Percentiles rank a stretch among this genome's conserved stretches.
phyloP scores from a whole-genome alignment of 1,140 invertebrate species.

The Popillia japonica region DNA sequence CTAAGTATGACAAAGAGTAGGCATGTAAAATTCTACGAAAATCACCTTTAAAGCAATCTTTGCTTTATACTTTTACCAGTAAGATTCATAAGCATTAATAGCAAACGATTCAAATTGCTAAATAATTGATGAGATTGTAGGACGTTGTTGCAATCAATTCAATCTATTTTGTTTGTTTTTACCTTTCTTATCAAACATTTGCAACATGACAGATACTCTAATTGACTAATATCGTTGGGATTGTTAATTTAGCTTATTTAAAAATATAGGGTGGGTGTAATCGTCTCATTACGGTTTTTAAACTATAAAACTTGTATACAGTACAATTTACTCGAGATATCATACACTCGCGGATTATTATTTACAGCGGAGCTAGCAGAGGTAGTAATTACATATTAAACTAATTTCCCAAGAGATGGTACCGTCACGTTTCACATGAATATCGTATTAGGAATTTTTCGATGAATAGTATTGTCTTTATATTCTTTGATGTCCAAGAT shows the following conservation, averaged over 20 bases:
- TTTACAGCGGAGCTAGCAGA: not conserved
- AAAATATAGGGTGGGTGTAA: not conserved
- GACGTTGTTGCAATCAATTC: too few relatives aligned
- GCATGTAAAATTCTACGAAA: too few relatives aligned
- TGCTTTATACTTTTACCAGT: too few relatives aligned
- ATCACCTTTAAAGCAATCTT: too few relatives aligned
- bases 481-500: not conserved
- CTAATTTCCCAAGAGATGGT: not conserved
- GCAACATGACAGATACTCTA: too few relatives aligned
- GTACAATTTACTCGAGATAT: not conserved
- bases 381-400: slow-evolving; percentile 13
- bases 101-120: too few relatives aligned
- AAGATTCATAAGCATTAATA: too few relatives aligned
- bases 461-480: not conserved
- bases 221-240: too few relatives aligned
- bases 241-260: not conserved
- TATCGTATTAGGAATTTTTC: not conserved
- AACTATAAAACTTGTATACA: not conserved
- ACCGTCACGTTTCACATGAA: slow-evolving; percentile 3
- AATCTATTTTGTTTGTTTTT: too few relatives aligned
- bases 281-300: not conserved
- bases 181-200: too few relatives aligned
- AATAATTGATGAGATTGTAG: too few relatives aligned
- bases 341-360: not conserved
- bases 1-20: too few relatives aligned